These are phyloP conservation scores for Chloroclysta siterata DNA, from an alignment of 2,888 invertebrate genomes.

Conservation along the genomic window DNA sequence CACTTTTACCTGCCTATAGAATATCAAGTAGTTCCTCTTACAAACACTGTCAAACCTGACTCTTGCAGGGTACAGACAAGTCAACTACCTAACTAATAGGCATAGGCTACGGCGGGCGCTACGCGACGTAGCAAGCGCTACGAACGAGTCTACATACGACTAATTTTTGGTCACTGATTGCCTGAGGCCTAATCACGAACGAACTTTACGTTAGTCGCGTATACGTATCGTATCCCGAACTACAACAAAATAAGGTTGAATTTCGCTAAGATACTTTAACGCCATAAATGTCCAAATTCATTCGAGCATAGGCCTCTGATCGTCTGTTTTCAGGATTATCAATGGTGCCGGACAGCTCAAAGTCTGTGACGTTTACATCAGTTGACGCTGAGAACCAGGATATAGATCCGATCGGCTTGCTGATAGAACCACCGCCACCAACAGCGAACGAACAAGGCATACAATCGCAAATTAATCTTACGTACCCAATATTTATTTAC, in stretches of 20 bases:
- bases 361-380: slow-evolving; percentile 72
- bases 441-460: slow-evolving; percentile 39
- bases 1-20: no score
- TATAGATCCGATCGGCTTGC: slow-evolving; percentile 54
- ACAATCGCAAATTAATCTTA: not conserved
- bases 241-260: no score
- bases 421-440: slow-evolving; percentile 56
- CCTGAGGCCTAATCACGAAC: no score
- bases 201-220: no score
- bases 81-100: not conserved
- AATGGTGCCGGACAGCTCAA: slow-evolving; percentile 53
- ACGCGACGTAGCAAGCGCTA: slow-evolving; percentile 12
- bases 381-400: slow-evolving; percentile 46
- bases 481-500: not conserved
- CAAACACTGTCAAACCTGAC: no score
- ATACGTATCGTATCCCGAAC: no score
- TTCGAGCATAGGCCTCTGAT: no score
- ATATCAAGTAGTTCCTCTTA: no score
- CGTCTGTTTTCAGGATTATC: slow-evolving; percentile 37
- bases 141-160: not conserved
- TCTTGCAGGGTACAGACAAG: not conserved
- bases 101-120: not conserved
- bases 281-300: no score
- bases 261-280: no score
- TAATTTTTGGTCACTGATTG: not conserved